Evolutionary conservation across 2,797 vertebrate genomes (phyloP).

Genomic region (Erethizon dorsatum): DNA sequence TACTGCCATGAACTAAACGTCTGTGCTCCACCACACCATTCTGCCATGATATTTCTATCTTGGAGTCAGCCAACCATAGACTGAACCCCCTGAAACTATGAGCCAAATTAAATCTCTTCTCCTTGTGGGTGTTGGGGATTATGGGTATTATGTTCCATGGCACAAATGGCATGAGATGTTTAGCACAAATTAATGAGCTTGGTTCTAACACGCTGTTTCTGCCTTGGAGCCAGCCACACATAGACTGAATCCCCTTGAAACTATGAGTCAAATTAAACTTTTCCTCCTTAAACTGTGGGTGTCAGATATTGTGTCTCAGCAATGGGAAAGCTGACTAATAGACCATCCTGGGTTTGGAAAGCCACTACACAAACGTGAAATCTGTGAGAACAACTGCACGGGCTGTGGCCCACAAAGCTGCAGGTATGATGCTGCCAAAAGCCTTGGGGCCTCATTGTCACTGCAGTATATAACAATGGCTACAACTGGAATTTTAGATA

Average conservation of each 20-base stretch:
- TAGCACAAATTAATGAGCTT: not conserved
- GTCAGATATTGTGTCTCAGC: not conserved
- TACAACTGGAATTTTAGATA: not conserved
- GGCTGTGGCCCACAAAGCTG: not conserved
- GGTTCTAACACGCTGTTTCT: not conserved
- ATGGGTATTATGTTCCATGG: not conserved
- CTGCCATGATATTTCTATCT: not conserved
- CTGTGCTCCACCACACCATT: not conserved
- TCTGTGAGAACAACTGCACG: too few species aligned
- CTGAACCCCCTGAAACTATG: not conserved
- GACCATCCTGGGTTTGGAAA: not conserved
- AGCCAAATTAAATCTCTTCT: not conserved
- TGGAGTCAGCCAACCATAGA: not conserved
- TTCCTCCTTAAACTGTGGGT: not conserved
- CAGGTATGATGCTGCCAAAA: not conserved
- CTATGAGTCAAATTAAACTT: not conserved
- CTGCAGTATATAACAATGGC: too few species aligned
- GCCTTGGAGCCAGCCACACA: not conserved
- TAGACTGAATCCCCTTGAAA: not conserved
- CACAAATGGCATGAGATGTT: not conserved
- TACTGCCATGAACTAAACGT: not conserved
- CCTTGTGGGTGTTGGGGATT: not conserved
- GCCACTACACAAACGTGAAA: not conserved
- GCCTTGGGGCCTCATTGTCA: too few species aligned
- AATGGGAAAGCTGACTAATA: not conserved